Evolutionary conservation across 1,140 invertebrate genomes (phyloP).

Genomic region (Ceratitis capitata): DNA sequence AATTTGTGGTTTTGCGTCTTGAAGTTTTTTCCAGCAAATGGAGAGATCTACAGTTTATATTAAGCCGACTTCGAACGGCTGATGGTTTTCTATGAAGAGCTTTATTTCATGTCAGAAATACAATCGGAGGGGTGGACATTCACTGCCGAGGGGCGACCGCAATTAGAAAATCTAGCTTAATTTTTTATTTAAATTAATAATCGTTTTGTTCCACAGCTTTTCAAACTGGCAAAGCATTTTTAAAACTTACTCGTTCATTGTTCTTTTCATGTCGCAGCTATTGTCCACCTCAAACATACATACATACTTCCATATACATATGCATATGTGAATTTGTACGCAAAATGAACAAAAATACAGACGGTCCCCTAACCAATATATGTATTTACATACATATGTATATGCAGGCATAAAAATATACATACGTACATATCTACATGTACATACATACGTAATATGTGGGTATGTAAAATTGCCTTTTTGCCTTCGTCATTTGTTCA

Average conservation of each 20-base stretch:
- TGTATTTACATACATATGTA: neutral
- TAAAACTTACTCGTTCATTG: neutral
- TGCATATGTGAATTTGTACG: neutral
- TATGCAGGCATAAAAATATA: neutral
- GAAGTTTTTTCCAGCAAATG: too few relatives aligned
- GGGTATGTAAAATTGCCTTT: neutral
- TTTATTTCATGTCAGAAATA: too few relatives aligned
- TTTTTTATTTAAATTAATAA: neutral
- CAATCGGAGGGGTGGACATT: too few relatives aligned
- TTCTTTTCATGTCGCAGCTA: conserved; percentile 12
- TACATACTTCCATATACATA: neutral
- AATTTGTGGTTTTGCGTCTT: too few relatives aligned
- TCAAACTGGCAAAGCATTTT: neutral
- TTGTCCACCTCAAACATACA: neutral
- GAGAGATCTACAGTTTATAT: too few relatives aligned
- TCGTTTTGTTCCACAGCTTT: neutral
- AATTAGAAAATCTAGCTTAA: too few relatives aligned
- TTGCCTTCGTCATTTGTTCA: neutral
- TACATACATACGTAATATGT: neutral
- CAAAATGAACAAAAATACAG: neutral
- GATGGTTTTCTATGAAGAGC: too few relatives aligned
- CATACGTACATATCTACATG: neutral
- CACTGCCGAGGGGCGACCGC: too few relatives aligned
- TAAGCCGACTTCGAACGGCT: too few relatives aligned
- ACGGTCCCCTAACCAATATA: neutral